Conservation (phyloP, 1,140 invertebrate species). For the Drosophila lowei region DNA sequence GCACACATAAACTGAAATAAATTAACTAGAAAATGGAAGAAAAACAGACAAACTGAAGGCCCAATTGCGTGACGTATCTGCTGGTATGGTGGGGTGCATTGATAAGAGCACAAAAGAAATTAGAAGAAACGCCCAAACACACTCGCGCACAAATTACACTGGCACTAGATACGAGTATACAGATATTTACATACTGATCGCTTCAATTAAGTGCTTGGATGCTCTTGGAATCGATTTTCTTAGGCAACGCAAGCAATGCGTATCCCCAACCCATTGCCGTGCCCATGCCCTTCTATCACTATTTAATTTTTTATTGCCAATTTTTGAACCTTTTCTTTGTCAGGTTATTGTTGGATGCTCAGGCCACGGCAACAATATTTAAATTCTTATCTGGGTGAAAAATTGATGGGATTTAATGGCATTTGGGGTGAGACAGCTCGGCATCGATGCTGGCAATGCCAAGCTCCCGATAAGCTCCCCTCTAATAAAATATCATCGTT, state of each 20-base stretch:
- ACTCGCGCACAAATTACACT: constrained; percentile 21
- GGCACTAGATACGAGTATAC: background rate
- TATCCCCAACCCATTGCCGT: constrained; percentile 1
- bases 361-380: constrained; percentile 75
- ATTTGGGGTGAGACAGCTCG: constrained; percentile 51
- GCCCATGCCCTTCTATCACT: constrained; percentile 12
- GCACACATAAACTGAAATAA: constrained; percentile 29
- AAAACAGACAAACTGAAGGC: constrained; percentile 27
- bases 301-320: constrained; percentile 60
- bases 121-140: constrained; percentile 3
- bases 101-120: constrained; percentile 24
- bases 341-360: constrained; percentile 48
- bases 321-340: constrained; percentile 63
- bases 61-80: background rate
- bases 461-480: constrained; percentile 57
- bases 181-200: constrained; percentile 58
- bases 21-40: constrained; percentile 49
- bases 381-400: constrained; percentile 67
- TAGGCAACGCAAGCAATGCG: background rate
- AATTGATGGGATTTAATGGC: constrained; percentile 81
- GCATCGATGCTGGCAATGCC: constrained; percentile 38
- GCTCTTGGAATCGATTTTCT: constrained; percentile 64
- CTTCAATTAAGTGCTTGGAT: constrained; percentile 77
- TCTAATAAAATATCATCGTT: constrained; percentile 54
- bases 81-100: constrained; percentile 3